Base-by-base conservation (phyloP, 2,797 vertebrate genomes). In the Scomberomorus guttatus region DNA sequence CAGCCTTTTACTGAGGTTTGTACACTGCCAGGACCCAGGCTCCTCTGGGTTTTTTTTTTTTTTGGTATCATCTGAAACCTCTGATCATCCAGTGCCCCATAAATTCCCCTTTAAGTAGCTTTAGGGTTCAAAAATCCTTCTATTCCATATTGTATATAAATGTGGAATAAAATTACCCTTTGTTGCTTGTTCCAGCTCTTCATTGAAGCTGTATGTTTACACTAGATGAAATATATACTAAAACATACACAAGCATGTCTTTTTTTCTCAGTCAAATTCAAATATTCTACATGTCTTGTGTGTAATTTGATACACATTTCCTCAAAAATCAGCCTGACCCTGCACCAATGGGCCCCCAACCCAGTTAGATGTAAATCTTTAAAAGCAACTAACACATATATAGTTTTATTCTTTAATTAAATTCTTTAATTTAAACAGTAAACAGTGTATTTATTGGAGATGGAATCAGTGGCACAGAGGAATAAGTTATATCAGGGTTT, bases 1-100 rank as follows among this genome's bases (percentile, higher is more conserved):
- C 92, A 95, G 0, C 89, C 91, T 14, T 90, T 97, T 52, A 97
- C 97, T 1, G 97, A 99, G 97, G 98, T 98, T 91, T 69, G 91
- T 90, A 60, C 5, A 14, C 20, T 65, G 6, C 37, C 10, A 52
- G 7, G 7, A 1, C 29, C 29, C 29, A 32, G 29, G 29, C 29
- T 32, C 29, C 5, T 32, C 29, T 75, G 46, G 3, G 10, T 29
- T 74, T 37, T 42, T 37, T n/a, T 15, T 13, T 71, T 32, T 48
- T 52, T 18, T n/a, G 3, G 4, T 22, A 42, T 44, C n/a, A 24
- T 42, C 18, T 46, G 15, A 17, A 46, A 46, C 4, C 5, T 15
- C 4, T 46, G 14, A 18, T 46, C 14, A 18, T 46, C 5, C 5
- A 44, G 3, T 13, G 29, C 18, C 10, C 14, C 8, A 22, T n/a